These are phyloP conservation scores for Psammodynastes pulverulentus DNA, from an alignment of 2,113 vertebrate species.

Conservation along the genomic window DNA sequence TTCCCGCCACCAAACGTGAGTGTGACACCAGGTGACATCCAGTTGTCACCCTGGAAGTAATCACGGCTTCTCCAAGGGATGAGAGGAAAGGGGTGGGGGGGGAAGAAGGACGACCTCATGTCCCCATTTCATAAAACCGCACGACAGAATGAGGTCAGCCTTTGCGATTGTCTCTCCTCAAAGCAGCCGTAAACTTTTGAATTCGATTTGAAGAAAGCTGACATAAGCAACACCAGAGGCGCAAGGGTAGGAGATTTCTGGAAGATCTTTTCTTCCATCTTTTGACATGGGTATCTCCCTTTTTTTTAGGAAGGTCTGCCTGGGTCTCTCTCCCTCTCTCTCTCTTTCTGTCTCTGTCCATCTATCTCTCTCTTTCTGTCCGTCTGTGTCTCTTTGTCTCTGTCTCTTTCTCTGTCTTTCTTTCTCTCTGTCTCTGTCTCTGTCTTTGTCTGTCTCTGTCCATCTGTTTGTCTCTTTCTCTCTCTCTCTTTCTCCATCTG, in stretches of 20 bases:
- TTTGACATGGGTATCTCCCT: not conserved
- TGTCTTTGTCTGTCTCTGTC: no score
- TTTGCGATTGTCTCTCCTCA: constrained; percentile 10
- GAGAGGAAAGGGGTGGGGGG: no score
- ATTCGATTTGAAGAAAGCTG: constrained; percentile 32
- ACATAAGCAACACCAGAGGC: not conserved
- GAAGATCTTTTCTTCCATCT: not conserved
- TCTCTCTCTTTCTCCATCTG: accelerated
- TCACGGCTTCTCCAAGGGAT: not conserved
- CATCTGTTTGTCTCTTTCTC: no score
- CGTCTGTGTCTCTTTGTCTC: accelerated
- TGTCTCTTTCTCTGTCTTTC: no score
- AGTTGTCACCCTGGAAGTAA: constrained; percentile 15
- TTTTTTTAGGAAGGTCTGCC: not conserved
- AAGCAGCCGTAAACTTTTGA: constrained; percentile 6
- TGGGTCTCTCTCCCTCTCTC: not conserved
- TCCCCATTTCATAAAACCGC: constrained; percentile 22
- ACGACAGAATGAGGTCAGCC: constrained; percentile 33
- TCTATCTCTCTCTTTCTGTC: no score
- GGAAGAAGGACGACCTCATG: not conserved
- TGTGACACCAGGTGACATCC: not conserved
- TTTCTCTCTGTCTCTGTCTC: no score
- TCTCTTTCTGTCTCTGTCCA: no score
- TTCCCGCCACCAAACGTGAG: not conserved
- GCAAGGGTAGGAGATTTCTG: not conserved